Conservation (phyloP, 2,113 vertebrate genomes). For the Phainopepla nitens region DNA sequence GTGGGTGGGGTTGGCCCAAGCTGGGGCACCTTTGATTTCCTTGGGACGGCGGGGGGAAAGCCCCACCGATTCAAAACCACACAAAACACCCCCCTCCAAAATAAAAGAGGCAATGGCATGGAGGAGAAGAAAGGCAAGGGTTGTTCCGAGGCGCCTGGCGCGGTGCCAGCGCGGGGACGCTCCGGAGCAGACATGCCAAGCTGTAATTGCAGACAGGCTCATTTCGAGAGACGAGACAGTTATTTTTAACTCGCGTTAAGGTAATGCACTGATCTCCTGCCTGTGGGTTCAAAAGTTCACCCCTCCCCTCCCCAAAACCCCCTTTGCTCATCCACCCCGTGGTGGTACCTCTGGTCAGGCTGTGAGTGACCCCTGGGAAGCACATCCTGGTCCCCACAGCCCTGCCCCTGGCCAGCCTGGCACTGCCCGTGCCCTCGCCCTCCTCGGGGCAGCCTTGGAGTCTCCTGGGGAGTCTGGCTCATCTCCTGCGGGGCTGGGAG, state of each 20-base stretch:
- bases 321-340: accelerated
- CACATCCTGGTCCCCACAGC: accelerated
- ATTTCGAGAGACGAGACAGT: conserved; percentile 72
- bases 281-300: conserved; percentile 74
- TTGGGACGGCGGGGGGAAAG: not conserved
- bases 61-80: not conserved
- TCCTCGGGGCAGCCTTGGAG: not conserved
- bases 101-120: not conserved
- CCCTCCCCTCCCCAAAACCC: not conserved
- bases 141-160: conserved; percentile 63
- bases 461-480: not conserved
- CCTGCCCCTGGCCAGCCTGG: not conserved
- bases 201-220: conserved; percentile 80
- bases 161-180: conserved; percentile 71
- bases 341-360: accelerated
- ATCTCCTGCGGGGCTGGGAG: not conserved
- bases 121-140: not conserved
- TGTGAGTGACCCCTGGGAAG: not conserved
- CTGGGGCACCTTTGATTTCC: not conserved
- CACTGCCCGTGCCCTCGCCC: not conserved
- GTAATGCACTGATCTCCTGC: conserved; percentile 70
- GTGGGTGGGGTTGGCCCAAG: not conserved
- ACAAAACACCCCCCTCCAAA: not conserved
- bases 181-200: conserved; percentile 73
- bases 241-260: conserved; percentile 77